Base-by-base conservation (phyloP, 1,140 invertebrate species). In the Drosophila athabasca region DNA sequence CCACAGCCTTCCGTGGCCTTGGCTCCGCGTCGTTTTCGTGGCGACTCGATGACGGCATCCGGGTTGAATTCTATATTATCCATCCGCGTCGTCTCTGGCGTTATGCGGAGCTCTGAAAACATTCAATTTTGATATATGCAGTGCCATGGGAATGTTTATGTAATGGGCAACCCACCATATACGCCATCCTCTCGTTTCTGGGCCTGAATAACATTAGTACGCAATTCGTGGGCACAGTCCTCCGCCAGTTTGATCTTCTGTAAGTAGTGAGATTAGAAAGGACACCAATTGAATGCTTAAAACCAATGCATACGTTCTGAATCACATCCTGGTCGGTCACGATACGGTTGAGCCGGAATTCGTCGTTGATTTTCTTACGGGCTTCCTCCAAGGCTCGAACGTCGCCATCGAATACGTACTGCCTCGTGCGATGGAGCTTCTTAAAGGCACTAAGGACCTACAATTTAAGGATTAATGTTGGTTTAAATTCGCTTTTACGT, bases 161-260 rank as follows among this genome's bases (percentile, higher is more conserved):
- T 82, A 85, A 79, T 68, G 17, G 3, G 6, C 1, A 35, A 61
- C 67, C 58, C 49, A 90, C 90, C 83, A 41, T 75, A 91, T 35
- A 91, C 77, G 59, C 77, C 66, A 3, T 90, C 76, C 2, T 89
- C 62, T 6, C 73, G 76, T 29, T 81, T 52, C 29, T 67, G 50
- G 8, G 90, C 90, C 53, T 91, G 90, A 48, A 91, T 90, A 11
- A 91, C 88, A 70, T 90, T 91, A 3, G 90, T 87, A 2, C 89
- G 90, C 24, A 91, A 53, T 53, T 91, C 90, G 7, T 89, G 48
- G 15, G 79, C 75, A 5, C 91, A 90, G 39, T 91, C 90, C 11
- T 72, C 29, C 1, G 90, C 90, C 15, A 91, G 58, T 49, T 90
- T 61, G 7, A 91, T 77, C 85, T 90, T 84, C 90, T 91, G 17